Conservation (phyloP, 2,797 vertebrate species). For the Alcedo quadribrachys region DNA sequence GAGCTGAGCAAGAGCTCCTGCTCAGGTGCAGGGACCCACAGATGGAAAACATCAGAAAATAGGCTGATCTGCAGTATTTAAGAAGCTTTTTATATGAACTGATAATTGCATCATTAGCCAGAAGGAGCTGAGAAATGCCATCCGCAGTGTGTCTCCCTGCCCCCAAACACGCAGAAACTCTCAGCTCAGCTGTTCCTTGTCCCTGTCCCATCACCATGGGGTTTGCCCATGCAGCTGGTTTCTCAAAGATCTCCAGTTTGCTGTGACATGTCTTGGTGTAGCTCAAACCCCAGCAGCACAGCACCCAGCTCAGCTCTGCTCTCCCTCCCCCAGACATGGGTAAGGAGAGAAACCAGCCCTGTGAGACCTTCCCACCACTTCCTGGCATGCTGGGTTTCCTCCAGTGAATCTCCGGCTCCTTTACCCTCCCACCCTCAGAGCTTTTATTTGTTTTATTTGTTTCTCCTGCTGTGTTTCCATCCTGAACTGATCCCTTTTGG, state of each 20-base stretch:
- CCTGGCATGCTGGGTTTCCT: background rate
- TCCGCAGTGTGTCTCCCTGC: accelerated
- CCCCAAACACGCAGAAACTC: accelerated
- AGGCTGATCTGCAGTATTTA: too few species aligned
- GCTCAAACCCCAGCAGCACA: background rate
- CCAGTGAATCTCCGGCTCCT: background rate
- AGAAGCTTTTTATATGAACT: background rate
- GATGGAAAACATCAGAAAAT: background rate
- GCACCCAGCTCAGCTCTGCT: accelerated
- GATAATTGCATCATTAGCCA: accelerated
- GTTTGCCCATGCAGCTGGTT: accelerated
- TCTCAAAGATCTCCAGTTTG: background rate
- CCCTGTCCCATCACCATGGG: accelerated
- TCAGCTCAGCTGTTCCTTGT: background rate
- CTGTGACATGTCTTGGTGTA: accelerated
- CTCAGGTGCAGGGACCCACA: background rate
- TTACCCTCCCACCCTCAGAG: accelerated
- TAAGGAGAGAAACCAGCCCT: background rate
- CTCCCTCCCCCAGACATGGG: background rate
- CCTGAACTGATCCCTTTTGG: accelerated
- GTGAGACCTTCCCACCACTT: background rate
- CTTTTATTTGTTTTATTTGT: accelerated
- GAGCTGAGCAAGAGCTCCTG: background rate
- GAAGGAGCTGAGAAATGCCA: background rate
- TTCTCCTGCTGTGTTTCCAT: accelerated